Evolutionary conservation across 2,113 vertebrate species (phyloP).

Genomic region (Monopterus albus): DNA sequence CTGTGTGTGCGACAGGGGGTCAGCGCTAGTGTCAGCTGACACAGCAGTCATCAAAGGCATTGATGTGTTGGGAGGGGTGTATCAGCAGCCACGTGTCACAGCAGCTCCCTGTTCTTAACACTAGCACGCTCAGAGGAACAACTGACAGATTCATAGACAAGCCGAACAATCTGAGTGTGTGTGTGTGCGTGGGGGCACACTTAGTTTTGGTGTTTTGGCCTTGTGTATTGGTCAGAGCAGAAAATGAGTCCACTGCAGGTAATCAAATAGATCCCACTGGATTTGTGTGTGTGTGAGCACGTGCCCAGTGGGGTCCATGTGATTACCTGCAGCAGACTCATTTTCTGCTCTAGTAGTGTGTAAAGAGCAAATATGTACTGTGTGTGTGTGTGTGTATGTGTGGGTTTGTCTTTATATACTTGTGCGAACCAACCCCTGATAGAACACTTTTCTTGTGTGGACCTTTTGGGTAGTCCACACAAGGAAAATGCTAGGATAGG

Average conservation of each 20-base stretch:
- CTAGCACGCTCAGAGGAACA: not conserved
- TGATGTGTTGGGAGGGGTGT: constrained; percentile 26
- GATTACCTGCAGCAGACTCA: not conserved
- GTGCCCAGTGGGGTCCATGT: not conserved
- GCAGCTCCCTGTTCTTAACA: not conserved
- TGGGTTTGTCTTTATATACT: too few relatives aligned
- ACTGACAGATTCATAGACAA: too few relatives aligned
- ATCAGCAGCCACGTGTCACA: constrained; percentile 37
- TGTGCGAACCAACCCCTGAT: too few relatives aligned
- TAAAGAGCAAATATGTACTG: not conserved
- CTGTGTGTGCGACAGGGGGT: constrained; percentile 6
- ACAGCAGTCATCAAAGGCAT: constrained; percentile 50
- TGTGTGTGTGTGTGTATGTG: not conserved
- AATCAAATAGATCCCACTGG: not conserved
- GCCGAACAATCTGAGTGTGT: not conserved
- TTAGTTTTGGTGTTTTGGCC: too few relatives aligned
- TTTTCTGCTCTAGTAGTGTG: constrained; percentile 9
- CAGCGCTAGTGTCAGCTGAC: constrained; percentile 21
- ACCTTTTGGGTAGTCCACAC: too few relatives aligned
- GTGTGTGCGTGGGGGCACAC: constrained; percentile 13
- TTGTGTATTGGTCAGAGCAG: not conserved
- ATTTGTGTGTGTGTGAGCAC: not conserved
- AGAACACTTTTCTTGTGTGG: too few relatives aligned
- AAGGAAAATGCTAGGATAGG: too few relatives aligned
- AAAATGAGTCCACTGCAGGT: not conserved